Evolutionary conservation across 2,797 vertebrate species (phyloP).

Genomic region (Alfaro cultratus): DNA sequence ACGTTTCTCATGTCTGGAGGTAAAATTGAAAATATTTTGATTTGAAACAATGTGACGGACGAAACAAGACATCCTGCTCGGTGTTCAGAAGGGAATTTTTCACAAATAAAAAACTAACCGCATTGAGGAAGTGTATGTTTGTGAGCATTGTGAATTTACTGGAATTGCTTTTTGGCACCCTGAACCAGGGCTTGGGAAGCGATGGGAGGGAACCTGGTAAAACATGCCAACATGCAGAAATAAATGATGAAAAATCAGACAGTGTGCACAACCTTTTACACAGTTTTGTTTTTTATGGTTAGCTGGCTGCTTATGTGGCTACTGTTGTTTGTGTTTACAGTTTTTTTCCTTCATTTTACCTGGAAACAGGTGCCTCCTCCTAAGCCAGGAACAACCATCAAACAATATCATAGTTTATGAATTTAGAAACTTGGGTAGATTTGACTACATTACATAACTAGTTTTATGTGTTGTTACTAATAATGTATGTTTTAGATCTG

Average conservation of each 20-base stretch:
- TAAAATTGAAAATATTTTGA: constrained; percentile 8
- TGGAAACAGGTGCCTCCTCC: constrained; percentile 77
- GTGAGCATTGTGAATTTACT: background rate
- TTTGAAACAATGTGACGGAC: background rate
- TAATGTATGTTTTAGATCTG: background rate
- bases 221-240: background rate
- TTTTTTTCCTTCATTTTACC: constrained; percentile 36
- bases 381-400: constrained; percentile 38
- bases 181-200: background rate
- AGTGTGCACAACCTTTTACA: background rate
- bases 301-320: constrained; percentile 32
- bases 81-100: background rate
- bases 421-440: background rate
- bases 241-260: background rate
- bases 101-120: background rate
- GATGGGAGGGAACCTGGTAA: no score
- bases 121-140: background rate
- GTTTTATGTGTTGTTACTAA: background rate
- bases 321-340: constrained; percentile 34
- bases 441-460: background rate
- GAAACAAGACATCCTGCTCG: constrained; percentile 11
- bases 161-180: background rate
- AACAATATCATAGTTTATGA: constrained; percentile 30
- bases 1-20: constrained; percentile 5
- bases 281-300: constrained; percentile 13